phyloP scores from a whole-genome alignment of 53 echinoderm and acorn worm genomes.

The Hippasteria phrygiana region DNA sequence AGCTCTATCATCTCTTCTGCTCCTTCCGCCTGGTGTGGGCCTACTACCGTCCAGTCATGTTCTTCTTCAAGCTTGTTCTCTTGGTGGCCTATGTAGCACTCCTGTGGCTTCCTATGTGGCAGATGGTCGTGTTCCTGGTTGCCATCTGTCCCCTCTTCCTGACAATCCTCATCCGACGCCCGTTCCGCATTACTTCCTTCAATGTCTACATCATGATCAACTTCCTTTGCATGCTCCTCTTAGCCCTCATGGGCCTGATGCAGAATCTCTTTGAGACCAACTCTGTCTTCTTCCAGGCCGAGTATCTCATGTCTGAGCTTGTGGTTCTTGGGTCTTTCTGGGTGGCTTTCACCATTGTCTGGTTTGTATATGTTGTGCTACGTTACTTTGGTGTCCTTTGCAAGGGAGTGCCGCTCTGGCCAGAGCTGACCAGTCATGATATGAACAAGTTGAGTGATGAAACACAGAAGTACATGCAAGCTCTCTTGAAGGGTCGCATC shows the following conservation, averaged over 20 bases:
- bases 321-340: constrained; percentile 74
- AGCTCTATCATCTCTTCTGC: constrained; percentile 93
- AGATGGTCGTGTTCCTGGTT: constrained; percentile 74
- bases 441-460: constrained; percentile 81
- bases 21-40: constrained; percentile 96
- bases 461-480: constrained; percentile 87
- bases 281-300: constrained; percentile 88
- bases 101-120: constrained; percentile 83
- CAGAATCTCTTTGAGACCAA: constrained; percentile 79
- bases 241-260: constrained; percentile 86
- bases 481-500: constrained; percentile 89
- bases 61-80: constrained; percentile 84
- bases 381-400: constrained; percentile 86
- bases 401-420: constrained; percentile 86
- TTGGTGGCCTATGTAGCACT: constrained; percentile 80
- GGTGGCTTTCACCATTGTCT: constrained; percentile 74
- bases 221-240: constrained; percentile 78
- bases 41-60: constrained; percentile 92
- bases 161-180: constrained; percentile 81
- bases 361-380: constrained; percentile 83
- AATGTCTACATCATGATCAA: constrained; percentile 84
- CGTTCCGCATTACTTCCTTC: constrained; percentile 90
- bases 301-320: constrained; percentile 83
- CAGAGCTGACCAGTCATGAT: constrained; percentile 80
- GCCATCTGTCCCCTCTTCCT: constrained; percentile 79